Evolutionary conservation across 2,888 invertebrate genomes (phyloP).

Genomic region (Epinotia brunnichana): DNA sequence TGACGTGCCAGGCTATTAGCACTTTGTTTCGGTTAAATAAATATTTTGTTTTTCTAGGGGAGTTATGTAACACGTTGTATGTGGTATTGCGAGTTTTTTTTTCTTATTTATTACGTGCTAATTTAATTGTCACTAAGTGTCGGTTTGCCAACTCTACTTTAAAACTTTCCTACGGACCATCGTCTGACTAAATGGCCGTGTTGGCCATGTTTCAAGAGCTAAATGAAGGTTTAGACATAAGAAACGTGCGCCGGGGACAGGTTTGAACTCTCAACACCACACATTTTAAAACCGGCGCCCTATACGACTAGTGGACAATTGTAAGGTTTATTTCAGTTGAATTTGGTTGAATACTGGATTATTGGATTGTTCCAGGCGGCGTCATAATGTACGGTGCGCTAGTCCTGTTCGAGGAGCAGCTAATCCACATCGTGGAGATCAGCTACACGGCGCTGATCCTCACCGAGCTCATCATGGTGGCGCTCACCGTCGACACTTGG

Average conservation of each 20-base stretch:
- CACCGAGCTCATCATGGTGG: conserved; percentile 99
- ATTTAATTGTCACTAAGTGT: neutral
- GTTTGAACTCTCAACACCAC: neutral
- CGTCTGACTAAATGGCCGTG: neutral
- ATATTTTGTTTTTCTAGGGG: too few relatives aligned
- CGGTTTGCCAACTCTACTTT: neutral
- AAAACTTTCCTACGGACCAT: neutral
- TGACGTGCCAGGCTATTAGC: too few relatives aligned
- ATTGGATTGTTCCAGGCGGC: conserved; percentile 86
- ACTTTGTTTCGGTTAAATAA: too few relatives aligned
- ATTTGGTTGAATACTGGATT: too few relatives aligned
- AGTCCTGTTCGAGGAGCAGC: conserved; percentile 97
- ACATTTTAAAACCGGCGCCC: neutral
- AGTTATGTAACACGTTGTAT: too few relatives aligned
- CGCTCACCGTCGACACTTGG: conserved; percentile 98
- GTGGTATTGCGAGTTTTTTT: neutral
- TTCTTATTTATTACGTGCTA: too few relatives aligned
- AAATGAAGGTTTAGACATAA: neutral
- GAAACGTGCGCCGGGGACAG: neutral
- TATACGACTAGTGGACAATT: too few relatives aligned
- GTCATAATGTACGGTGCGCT: conserved; percentile 99
- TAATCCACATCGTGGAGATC: conserved; percentile 99
- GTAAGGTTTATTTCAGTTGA: too few relatives aligned
- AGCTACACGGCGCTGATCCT: conserved; percentile 98
- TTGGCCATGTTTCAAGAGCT: neutral